Evolutionary conservation across 2,113 vertebrate species (phyloP).

Genomic region (Haemorhous mexicanus): DNA sequence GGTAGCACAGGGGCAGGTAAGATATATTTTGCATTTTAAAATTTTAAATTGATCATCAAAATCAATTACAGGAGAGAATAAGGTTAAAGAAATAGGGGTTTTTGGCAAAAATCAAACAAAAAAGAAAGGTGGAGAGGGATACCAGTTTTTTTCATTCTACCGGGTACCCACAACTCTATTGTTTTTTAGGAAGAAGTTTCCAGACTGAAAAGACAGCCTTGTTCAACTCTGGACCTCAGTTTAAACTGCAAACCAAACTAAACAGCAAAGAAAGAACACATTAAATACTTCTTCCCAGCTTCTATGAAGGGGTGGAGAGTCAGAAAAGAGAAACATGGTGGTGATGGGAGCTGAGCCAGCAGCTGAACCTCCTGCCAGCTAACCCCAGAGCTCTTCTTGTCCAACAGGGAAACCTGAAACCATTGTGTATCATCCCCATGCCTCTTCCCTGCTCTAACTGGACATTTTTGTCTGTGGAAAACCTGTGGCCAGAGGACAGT

Average conservation of each 20-base stretch:
- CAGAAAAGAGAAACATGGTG: background rate
- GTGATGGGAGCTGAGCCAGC: background rate
- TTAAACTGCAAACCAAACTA: background rate
- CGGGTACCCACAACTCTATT: background rate
- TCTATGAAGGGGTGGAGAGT: background rate
- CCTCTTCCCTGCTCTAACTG: background rate
- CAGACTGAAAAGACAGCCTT: background rate
- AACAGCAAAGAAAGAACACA: background rate
- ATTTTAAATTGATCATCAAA: background rate
- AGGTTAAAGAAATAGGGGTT: background rate
- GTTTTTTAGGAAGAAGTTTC: background rate
- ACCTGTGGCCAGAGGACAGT: background rate
- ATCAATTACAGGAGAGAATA: background rate
- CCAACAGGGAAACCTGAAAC: background rate
- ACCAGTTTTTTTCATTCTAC: background rate
- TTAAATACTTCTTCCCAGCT: background rate
- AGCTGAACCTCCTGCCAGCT: background rate
- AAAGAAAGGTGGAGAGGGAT: background rate
- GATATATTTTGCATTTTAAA: background rate
- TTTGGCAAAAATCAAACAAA: background rate
- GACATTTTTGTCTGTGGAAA: background rate
- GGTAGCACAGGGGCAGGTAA: background rate
- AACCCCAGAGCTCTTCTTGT: background rate
- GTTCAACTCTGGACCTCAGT: background rate
- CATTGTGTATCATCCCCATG: background rate